Percentiles rank a stretch among this genome's conserved stretches.
Evolutionary conservation across 2,113 vertebrate species (phyloP).

Genomic region (Odocoileus virginianus): DNA sequence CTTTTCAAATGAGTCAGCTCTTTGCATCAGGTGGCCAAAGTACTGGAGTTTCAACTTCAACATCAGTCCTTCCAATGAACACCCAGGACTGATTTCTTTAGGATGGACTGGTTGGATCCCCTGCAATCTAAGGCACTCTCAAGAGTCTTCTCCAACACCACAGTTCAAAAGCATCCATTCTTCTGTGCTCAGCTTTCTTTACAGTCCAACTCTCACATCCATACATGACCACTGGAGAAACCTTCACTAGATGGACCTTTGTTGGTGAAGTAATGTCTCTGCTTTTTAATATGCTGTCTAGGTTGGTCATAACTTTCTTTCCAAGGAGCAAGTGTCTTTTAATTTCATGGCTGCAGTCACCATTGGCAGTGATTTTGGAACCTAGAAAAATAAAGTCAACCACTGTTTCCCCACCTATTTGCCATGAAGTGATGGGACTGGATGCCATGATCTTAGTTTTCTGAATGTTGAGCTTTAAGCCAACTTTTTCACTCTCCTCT

Average conservation of each 20-base stretch:
- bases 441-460: background rate
- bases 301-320: background rate
- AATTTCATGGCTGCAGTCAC: background rate
- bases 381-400: background rate
- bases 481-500: background rate
- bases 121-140: background rate
- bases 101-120: background rate
- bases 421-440: accelerated
- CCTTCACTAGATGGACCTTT: background rate
- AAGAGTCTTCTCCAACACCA: background rate
- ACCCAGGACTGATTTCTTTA: background rate
- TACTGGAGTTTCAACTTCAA: background rate
- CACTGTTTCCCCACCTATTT: background rate
- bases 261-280: background rate
- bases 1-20: background rate
- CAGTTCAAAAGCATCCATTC: background rate
- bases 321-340: background rate
- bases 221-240: background rate
- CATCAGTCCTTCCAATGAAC: background rate
- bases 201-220: background rate
- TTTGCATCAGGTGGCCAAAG: background rate
- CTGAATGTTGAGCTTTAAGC: background rate
- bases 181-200: background rate
- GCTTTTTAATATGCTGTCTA: background rate
- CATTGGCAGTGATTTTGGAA: background rate